These are phyloP conservation scores for Pycnomerus fuliginosus DNA, from an alignment of 2,888 invertebrate genomes.

Conservation along the genomic window DNA sequence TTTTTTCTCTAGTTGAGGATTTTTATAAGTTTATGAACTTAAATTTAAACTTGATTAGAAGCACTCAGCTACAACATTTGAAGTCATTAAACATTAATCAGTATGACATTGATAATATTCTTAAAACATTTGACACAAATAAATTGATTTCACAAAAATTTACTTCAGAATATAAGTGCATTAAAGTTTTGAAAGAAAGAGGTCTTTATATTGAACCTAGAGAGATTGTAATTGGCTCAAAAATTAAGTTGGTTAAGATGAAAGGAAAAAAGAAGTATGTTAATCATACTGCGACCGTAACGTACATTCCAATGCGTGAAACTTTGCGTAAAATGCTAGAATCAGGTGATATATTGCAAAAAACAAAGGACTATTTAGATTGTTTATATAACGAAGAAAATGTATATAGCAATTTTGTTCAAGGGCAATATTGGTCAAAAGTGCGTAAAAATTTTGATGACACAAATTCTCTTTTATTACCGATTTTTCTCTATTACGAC, in stretches of 20 bases:
- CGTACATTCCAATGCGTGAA: conserved; percentile 1
- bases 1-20: not conserved
- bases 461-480: too few species aligned
- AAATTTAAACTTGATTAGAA: not conserved
- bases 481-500: conserved; percentile 12
- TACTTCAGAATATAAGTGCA: not conserved
- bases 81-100: not conserved
- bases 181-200: not conserved
- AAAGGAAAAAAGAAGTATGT: not conserved
- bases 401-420: not conserved
- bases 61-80: not conserved
- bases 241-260: not conserved
- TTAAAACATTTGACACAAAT: not conserved
- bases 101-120: not conserved
- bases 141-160: not conserved
- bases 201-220: not conserved
- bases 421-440: not conserved
- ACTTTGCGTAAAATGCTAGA: not conserved
- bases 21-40: not conserved
- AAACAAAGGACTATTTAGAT: not conserved
- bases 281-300: not conserved
- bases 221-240: not conserved
- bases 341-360: not conserved
- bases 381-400: not conserved
- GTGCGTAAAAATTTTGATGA: not conserved